These are phyloP conservation scores for Eulemur macaco DNA, from an alignment of 2,113 vertebrate genomes.

Conservation along the genomic window DNA sequence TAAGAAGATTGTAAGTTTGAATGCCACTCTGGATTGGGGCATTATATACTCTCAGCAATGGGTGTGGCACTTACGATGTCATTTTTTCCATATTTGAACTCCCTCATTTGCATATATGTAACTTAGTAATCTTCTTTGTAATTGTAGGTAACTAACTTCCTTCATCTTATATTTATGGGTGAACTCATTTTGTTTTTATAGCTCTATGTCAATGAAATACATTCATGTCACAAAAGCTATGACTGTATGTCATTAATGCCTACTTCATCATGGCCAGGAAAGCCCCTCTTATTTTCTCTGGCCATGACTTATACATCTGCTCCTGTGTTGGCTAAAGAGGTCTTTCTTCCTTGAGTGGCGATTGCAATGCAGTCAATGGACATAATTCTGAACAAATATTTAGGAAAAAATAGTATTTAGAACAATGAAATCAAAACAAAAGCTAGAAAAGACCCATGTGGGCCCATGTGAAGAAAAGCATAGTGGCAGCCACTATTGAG, in stretches of 20 bases:
- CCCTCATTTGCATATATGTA: neutral
- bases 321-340: neutral
- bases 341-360: neutral
- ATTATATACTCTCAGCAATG: constrained; percentile 1
- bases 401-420: neutral
- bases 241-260: neutral
- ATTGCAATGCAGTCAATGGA: neutral
- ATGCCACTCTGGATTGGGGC: neutral
- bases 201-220: neutral
- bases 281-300: neutral
- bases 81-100: neutral
- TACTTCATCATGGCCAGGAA: neutral
- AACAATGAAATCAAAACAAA: neutral
- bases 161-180: constrained; percentile 24
- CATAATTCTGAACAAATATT: neutral
- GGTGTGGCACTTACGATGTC: neutral
- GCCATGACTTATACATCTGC: neutral
- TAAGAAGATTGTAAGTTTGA: neutral
- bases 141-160: neutral
- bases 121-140: neutral
- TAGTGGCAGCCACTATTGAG: neutral
- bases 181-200: constrained; percentile 26
- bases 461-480: neutral
- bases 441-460: neutral
- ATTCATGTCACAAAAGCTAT: constrained; percentile 21